Evolutionary conservation across 1,140 invertebrate species (phyloP).

Genomic region (Oryctes rhinoceros): DNA sequence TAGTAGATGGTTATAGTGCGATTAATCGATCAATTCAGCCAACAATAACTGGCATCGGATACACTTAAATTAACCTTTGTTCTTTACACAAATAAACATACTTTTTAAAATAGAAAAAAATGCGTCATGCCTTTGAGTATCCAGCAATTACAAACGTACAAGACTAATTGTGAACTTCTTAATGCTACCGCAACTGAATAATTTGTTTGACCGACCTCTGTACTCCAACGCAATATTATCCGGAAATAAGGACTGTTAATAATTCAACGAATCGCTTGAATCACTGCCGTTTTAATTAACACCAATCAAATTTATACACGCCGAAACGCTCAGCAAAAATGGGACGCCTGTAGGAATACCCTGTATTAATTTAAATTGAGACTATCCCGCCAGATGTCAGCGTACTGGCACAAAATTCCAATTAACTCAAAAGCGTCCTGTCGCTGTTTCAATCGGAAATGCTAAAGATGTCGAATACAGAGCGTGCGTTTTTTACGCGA

Average conservation of each 20-base stretch:
- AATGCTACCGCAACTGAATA: no score
- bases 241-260: background rate
- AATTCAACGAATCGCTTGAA: background rate
- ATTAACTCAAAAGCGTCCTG: constrained; percentile 12
- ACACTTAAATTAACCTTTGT: no score
- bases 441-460: constrained; percentile 14
- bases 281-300: constrained; percentile 6
- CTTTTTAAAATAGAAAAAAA: no score
- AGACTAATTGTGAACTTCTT: no score
- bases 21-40: no score
- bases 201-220: background rate
- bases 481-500: background rate
- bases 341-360: background rate
- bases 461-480: constrained; percentile 14
- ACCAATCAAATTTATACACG: background rate
- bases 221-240: background rate
- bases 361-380: constrained; percentile 21
- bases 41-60: no score
- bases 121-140: no score
- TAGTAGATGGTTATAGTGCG: no score
- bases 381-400: background rate
- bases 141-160: no score
- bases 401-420: constrained; percentile 9
- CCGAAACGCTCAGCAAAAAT: background rate
- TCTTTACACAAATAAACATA: no score